Evolutionary conservation across 2,888 invertebrate species (phyloP).

Genomic region (Octonoba sinensis): DNA sequence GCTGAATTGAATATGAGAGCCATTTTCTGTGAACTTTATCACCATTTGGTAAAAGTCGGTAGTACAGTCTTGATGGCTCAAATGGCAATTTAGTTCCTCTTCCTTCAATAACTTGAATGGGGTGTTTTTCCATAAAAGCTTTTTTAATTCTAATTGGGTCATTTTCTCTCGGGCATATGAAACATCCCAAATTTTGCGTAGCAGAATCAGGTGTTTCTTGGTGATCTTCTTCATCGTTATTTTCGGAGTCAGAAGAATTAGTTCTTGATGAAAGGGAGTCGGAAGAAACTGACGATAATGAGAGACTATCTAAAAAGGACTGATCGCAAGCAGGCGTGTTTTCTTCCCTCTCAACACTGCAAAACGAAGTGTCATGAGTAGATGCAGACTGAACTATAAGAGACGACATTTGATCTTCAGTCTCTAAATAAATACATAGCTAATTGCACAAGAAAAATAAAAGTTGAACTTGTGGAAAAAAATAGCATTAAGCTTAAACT

Average conservation of each 20-base stretch:
- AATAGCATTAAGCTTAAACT: no score
- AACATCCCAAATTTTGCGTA: not conserved
- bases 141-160: conserved; percentile 6
- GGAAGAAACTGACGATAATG: not conserved
- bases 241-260: not conserved
- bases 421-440: not conserved
- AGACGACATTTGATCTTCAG: not conserved
- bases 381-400: not conserved
- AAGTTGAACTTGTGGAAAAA: no score
- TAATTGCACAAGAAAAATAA: no score
- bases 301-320: conserved; percentile 1
- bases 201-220: not conserved
- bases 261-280: conserved; percentile 5
- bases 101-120: not conserved
- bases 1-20: not conserved
- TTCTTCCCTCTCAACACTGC: conserved; percentile 1
- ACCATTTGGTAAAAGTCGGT: conserved; percentile 5
- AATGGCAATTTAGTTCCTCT: not conserved
- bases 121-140: conserved; percentile 6
- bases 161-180: conserved; percentile 4
- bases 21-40: conserved; percentile 5
- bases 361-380: conserved; percentile 3
- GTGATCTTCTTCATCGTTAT: not conserved
- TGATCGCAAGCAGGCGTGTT: conserved; percentile 1
- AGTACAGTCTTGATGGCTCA: conserved; percentile 4